Evolutionary conservation across 1,140 invertebrate species (phyloP), one percentile per base, ranked within the genome.

Genomic region (Zaprionus ghesquierei): DNA sequence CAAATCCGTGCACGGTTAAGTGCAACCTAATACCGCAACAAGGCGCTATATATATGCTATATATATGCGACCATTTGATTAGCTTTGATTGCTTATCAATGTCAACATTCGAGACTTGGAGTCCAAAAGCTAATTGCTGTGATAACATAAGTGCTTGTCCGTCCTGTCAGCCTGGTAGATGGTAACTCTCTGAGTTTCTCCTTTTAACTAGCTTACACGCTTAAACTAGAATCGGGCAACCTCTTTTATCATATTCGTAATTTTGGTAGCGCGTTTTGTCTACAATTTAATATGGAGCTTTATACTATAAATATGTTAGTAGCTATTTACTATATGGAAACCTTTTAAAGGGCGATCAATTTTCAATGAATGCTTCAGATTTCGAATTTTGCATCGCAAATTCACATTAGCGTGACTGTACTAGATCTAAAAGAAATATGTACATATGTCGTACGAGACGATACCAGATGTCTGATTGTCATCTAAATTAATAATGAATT

Each of bases 61-160:
- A n/a, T n/a, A n/a, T n/a, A n/a, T n/a, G 41, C 12, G 23, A 51
- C 46, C 20, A 22, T 63, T 56, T 55, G 29, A 56, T 22, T 22
- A n/a, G 18, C 54, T 54, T 33, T 66, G 69, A 60, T 72, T 66
- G 35, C 54, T 54, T 60, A 66, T 66, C 63, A 65, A 66, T 46
- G 53, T 5, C 8, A n/a, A 65, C 15, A 20, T 49, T 33, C 46
- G 20, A 18, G 33, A 62, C 51, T 56, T 70, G 49, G 49, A 63
- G 33, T 63, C 12, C 23, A 63, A 35, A 46, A 54, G 54, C 23
- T 63, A 53, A 41, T 41, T 41, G 50, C 15, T 44, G 18, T 63
- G 61, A 63, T 51, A 25, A 62, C 15, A 79, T 79, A 4, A 58
- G 1, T 46, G 18, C 41, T 12, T 46, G 18, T 46, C 41, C 18